Conservation (phyloP, 2,113 vertebrate species). For the Lepus timidus region DNA sequence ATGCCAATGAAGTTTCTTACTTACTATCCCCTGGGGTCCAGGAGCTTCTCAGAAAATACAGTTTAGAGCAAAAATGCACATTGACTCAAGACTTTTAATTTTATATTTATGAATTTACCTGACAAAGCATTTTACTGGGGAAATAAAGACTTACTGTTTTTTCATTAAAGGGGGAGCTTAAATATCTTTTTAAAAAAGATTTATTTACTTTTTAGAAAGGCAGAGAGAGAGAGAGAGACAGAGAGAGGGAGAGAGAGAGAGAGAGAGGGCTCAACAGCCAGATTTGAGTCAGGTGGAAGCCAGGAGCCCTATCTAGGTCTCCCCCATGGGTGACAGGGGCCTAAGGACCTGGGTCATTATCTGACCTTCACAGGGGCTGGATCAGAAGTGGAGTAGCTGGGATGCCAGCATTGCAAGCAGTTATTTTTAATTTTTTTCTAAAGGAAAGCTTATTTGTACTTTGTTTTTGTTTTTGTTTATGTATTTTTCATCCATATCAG, state of each 20-base stretch:
- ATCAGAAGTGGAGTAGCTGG: no score
- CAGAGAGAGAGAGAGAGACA: no score
- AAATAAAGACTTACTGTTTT: background rate
- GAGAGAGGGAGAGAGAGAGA: no score
- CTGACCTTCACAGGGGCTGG: no score
- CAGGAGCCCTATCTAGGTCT: no score
- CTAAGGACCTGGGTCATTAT: no score
- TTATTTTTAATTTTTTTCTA: background rate
- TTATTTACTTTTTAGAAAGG: no score
- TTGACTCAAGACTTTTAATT: slow-evolving; percentile 38
- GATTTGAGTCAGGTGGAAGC: no score
- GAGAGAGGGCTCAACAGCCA: no score
- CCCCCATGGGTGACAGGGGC: no score
- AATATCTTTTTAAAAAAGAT: background rate
- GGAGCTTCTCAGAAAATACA: background rate
- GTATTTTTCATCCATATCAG: slow-evolving; percentile 8
- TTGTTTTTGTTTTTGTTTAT: background rate
- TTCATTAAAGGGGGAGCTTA: background rate
- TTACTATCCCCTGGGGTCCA: background rate
- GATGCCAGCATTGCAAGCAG: no score
- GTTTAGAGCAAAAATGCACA: background rate
- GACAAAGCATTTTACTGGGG: slow-evolving; percentile 43
- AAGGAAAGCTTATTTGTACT: background rate
- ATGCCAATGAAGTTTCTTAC: background rate
- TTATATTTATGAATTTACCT: slow-evolving; percentile 31